phyloP scores from a whole-genome alignment of 2,797 vertebrate species.

The Prionace glauca region DNA sequence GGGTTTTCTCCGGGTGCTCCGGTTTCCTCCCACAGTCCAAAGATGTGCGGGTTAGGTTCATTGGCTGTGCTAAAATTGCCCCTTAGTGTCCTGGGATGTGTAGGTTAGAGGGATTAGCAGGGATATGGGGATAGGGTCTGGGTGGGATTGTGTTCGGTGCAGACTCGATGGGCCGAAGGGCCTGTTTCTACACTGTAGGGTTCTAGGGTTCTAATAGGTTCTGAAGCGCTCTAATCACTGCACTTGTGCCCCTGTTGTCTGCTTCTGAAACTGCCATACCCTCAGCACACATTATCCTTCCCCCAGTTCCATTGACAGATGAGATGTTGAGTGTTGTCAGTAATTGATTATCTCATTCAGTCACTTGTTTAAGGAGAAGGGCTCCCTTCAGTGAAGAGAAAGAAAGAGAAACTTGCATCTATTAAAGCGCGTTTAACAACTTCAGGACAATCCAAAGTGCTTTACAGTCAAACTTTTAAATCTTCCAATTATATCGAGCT shows the following conservation, averaged over 20 bases:
- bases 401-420: neutral
- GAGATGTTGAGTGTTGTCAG: neutral
- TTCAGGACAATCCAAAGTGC: neutral
- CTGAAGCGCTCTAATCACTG: slow-evolving; percentile 11
- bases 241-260: neutral
- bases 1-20: too few relatives aligned
- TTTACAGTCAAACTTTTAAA: neutral
- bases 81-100: too few relatives aligned
- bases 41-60: too few relatives aligned
- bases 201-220: too few relatives aligned
- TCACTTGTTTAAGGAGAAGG: neutral
- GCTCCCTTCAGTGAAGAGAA: neutral
- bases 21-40: too few relatives aligned
- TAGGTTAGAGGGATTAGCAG: too few relatives aligned
- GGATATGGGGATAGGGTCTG: too few relatives aligned
- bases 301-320: neutral
- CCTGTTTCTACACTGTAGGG: too few relatives aligned
- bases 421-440: neutral
- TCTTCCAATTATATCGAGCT: too few relatives aligned
- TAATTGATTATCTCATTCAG: slow-evolving; percentile 2
- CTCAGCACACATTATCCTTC: neutral
- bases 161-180: too few relatives aligned
- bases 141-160: too few relatives aligned
- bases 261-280: neutral
- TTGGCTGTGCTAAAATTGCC: too few relatives aligned